Evolutionary conservation across 2,888 invertebrate species (phyloP), one percentile per base, ranked within the genome.

Genomic region (Megamerina dolium): DNA sequence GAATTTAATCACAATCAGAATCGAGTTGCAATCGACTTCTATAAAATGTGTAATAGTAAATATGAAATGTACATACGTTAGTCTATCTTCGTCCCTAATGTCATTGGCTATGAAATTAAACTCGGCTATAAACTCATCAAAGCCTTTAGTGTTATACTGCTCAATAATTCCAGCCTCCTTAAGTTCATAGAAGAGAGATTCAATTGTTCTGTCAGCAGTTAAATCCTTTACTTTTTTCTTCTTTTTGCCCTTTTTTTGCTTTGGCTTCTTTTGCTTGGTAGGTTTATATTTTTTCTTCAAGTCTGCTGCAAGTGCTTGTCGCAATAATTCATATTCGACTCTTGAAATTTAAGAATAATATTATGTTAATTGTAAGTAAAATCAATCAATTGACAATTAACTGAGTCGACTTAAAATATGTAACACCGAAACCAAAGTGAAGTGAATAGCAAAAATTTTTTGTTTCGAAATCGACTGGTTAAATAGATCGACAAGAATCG

Each of bases 131-230:
- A 79, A 83, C 40, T 82, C 79, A 2, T 75, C 70, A 43, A 87
- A 64, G 1, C 65, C 67, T 1, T 72, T 71, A 37, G 69, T 70
- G 0, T 78, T 76, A 57, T 79, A 79, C 12, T 74, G 70, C 42
- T 72, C 75, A 43, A 87, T 81, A 42, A 88, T 77, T 6, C 62
- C 60, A 8, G 45, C 49, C 17, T 57, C 54, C 43, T 54, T 47
- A 17, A 88, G 70, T 64, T 87, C 85, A 56, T 82, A 75, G 56
- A 81, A 85, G 16, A 86, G 64, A 6, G 82, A 81, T 51, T 80
- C 78, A 3, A 75, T 66, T 2, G 75, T 69, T 51, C 80, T 70
- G 55, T 81, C 75, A 2, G 70, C 78, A 2, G 82, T 81, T 5
- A 60, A 43, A 64, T 84, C 84, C 57, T 80, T 80, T 3, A 37